Percentiles rank a stretch among this genome's conserved stretches.
Conservation (phyloP, 2,113 vertebrate genomes). For the Sinocyclocheilus grahami region DNA sequence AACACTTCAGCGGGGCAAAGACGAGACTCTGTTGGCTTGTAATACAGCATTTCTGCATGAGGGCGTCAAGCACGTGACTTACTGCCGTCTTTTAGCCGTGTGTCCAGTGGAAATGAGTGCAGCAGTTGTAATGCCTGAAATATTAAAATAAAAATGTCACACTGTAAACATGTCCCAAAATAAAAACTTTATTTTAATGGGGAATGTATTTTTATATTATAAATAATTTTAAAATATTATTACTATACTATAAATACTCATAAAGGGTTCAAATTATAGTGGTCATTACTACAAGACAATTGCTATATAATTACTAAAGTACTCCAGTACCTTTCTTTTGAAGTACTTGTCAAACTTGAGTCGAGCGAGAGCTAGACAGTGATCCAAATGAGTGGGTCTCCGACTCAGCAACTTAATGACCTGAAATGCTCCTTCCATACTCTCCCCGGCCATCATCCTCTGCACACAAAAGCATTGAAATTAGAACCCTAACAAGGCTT, state of each 20-base stretch:
- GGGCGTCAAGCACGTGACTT: constrained; percentile 67
- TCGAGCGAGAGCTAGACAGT: constrained; percentile 88
- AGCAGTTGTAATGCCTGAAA: constrained; percentile 91
- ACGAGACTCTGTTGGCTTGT: background rate
- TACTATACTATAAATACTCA: background rate
- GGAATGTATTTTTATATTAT: background rate
- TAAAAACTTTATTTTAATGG: background rate
- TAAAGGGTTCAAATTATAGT: background rate
- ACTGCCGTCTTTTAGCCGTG: constrained; percentile 97
- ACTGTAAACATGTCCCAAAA: background rate
- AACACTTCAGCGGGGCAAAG: background rate
- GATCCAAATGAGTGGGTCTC: constrained; percentile 87
- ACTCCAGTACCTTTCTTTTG: constrained; percentile 88
- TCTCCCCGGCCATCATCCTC: constrained; percentile 91
- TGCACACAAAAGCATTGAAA: constrained; percentile 62
- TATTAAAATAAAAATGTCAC: background rate
- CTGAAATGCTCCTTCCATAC: constrained; percentile 94
- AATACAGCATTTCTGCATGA: background rate
- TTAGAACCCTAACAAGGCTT: background rate
- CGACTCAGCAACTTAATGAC: constrained; percentile 91
- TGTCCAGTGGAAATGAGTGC: constrained; percentile 94
- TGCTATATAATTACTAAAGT: background rate
- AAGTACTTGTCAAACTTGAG: constrained; percentile 99
- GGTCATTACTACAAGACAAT: background rate
- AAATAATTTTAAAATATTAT: background rate